These are phyloP conservation scores for Poecilobothrus nobilitatus DNA, from an alignment of 2,888 invertebrate genomes.

Conservation along the genomic window DNA sequence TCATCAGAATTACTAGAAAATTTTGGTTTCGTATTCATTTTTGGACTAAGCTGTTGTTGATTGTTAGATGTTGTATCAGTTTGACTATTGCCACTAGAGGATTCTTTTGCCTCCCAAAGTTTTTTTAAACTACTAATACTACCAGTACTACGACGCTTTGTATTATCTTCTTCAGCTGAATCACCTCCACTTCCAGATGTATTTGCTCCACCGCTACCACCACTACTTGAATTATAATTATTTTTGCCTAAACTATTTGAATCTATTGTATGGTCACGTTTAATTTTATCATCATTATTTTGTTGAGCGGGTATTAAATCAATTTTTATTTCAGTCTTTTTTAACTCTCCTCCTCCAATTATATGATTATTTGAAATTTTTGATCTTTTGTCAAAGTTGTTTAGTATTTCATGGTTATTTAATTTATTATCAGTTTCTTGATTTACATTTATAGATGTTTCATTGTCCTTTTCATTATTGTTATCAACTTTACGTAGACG, in stretches of 20 bases:
- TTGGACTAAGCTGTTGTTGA: constrained; percentile 10
- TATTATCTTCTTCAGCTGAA: constrained; percentile 54
- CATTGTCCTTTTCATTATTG: constrained; percentile 20
- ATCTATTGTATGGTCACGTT: constrained; percentile 34
- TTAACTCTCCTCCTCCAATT: constrained; percentile 27
- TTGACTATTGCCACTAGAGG: constrained; percentile 23
- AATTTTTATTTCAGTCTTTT: constrained; percentile 46
- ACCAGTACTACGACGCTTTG: constrained; percentile 83
- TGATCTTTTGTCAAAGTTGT: neutral
- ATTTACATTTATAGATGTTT: constrained; percentile 27
- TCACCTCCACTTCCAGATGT: constrained; percentile 22
- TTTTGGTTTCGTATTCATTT: constrained; percentile 5
- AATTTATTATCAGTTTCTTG: constrained; percentile 18
- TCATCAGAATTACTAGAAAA: neutral
- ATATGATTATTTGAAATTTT: constrained; percentile 19
- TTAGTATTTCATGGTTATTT: neutral
- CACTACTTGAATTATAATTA: constrained; percentile 23
- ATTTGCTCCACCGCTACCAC: constrained; percentile 19
- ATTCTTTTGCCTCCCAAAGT: constrained; percentile 79
- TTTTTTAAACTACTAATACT: constrained; percentile 88
- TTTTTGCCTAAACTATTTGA: neutral
- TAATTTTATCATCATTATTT: constrained; percentile 21
- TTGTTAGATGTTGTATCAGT: constrained; percentile 16
- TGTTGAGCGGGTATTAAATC: constrained; percentile 31
- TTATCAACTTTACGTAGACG: constrained; percentile 72